These are phyloP conservation scores for Acromyrmex echinatior DNA, from an alignment of 1,140 invertebrate genomes.

Conservation along the genomic window DNA sequence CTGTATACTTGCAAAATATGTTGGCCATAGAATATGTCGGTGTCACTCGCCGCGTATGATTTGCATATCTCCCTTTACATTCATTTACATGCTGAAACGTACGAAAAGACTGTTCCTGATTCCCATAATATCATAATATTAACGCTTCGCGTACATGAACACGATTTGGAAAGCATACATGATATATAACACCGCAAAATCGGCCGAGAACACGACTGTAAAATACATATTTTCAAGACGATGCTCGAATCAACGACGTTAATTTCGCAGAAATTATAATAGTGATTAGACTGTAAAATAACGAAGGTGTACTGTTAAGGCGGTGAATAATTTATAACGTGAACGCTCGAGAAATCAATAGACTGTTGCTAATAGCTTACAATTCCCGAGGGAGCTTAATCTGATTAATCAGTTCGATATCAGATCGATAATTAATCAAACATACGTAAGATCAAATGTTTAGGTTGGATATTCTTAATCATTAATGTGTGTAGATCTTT, in stretches of 20 bases:
- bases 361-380: conserved; percentile 41
- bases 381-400: conserved; percentile 17
- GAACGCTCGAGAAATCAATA: conserved; percentile 40
- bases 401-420: conserved; percentile 55
- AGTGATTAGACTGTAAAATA: neutral
- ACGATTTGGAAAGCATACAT: neutral
- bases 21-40: conserved; percentile 41
- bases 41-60: conserved; percentile 48
- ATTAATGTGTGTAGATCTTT: neutral
- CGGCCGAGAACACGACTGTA: neutral
- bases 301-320: conserved; percentile 32
- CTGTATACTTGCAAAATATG: conserved; percentile 41
- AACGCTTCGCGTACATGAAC: conserved; percentile 18
- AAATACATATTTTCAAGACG: conserved; percentile 32
- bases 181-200: neutral
- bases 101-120: conserved; percentile 39
- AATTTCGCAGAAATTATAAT: neutral
- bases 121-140: conserved; percentile 47
- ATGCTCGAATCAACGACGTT: conserved; percentile 23
- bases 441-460: neutral
- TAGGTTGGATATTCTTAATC: neutral
- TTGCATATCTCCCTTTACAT: conserved; percentile 55
- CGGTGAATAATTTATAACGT: conserved; percentile 45
- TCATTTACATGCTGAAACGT: conserved; percentile 55
- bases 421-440: conserved; percentile 48